Base-by-base conservation (phyloP, 2,113 vertebrate genomes). In the Alethe diademata region DNA sequence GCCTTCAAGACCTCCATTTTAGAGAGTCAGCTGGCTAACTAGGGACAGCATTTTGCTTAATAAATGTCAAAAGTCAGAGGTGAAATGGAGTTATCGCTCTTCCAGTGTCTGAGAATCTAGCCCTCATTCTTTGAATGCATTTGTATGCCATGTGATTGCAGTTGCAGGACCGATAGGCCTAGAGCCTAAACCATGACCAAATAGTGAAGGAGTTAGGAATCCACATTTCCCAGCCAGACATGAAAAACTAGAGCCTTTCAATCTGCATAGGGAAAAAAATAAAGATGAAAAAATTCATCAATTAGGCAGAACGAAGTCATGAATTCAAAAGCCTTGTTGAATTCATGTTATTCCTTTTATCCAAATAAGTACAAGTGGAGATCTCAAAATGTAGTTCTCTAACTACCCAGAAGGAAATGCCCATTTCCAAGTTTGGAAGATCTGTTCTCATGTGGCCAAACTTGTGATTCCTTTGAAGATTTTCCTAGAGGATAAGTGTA, bases 101-200 rank as follows among this genome's bases (percentile, higher is more conserved):
- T 86, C 62, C 71, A 66, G 78, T 26, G 42, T 76, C 78, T 88
- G 85, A 95, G 81, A 66, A 85, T 76, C 81, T 64, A 85, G 38
- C 28, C 14, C 12, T 93, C 82, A 64, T 92, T 86, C 84, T 96
- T 88, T 54, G 56, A 92, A 93, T 78, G 53, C 12, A 71, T 92
- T 94, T 83, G 31, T 79, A 18, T 40, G 75, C 33, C 66, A 62
- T 43, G 56, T 86, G 90, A 83, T 73, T 86, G 64, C 33, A 74
- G 81, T 18, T 0, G 3, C 78, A 53, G 62, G 35, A 73, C 40
- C 1, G 8, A 83, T 54, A 88, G 50, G 38, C 82, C 50, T 65
- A 53, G 54, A 91, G 48, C 73, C 70, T 79, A 93, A 74, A 91
- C 64, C 42, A 45, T 54, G 80, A 72, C 62, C 64, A 87, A 74